Evolutionary conservation across 1,140 invertebrate genomes (phyloP).

Genomic region (Pseudoatta argentina): DNA sequence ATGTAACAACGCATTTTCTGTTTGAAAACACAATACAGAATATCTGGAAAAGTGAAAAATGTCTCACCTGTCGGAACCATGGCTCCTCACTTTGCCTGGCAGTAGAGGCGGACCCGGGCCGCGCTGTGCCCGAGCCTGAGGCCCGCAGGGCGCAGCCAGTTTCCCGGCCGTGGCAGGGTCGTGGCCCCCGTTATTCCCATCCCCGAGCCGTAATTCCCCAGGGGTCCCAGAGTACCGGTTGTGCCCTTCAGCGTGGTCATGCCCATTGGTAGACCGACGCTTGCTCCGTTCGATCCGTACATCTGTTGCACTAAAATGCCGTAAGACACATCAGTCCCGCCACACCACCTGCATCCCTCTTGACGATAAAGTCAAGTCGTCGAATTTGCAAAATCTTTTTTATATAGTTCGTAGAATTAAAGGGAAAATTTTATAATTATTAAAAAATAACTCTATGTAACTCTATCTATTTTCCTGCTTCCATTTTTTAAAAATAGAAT

Average conservation of each 20-base stretch:
- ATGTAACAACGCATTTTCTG: not conserved
- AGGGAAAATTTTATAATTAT: not conserved
- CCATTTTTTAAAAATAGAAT: not conserved
- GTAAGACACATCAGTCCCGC: slow-evolving; percentile 83
- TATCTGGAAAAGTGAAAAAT: slow-evolving; percentile 33
- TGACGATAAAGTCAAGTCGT: slow-evolving; percentile 49
- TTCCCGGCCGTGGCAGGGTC: slow-evolving; percentile 92
- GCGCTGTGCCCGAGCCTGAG: slow-evolving; percentile 92
- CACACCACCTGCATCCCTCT: slow-evolving; percentile 78
- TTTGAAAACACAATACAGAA: slow-evolving; percentile 47
- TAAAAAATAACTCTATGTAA: not conserved
- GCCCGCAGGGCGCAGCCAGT: slow-evolving; percentile 97
- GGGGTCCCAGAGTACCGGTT: slow-evolving; percentile 84
- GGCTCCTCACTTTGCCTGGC: slow-evolving; percentile 90
- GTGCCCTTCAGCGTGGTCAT: slow-evolving; percentile 87
- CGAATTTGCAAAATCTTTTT: not conserved
- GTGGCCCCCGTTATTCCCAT: slow-evolving; percentile 86
- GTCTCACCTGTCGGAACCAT: slow-evolving; percentile 87
- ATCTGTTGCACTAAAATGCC: slow-evolving; percentile 91
- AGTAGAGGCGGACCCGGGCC: slow-evolving; percentile 91
- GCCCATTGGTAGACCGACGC: slow-evolving; percentile 88
- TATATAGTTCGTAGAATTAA: not conserved
- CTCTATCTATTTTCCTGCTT: not conserved
- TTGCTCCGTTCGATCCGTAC: slow-evolving; percentile 92
- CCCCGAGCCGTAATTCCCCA: slow-evolving; percentile 78